Conservation (phyloP, 2,888 invertebrate genomes). For the Lasioglossum vierecki region DNA sequence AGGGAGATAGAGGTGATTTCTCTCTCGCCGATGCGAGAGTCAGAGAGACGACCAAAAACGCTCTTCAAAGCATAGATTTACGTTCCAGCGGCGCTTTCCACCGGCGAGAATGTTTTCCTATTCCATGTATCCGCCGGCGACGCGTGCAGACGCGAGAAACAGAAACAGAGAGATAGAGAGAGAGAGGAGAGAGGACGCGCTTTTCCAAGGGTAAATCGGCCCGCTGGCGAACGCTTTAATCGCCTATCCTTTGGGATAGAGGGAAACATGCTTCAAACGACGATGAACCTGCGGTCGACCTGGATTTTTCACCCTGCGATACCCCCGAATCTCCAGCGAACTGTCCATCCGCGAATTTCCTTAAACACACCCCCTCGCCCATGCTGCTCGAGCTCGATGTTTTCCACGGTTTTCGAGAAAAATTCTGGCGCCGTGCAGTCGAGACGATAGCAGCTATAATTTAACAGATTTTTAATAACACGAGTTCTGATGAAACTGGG, state of each 20-base stretch:
- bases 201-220: conserved; percentile 37
- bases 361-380: background rate
- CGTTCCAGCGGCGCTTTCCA: conserved; percentile 44
- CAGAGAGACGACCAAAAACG: conserved; percentile 53
- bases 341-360: background rate
- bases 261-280: conserved; percentile 31
- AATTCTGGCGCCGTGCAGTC: too few relatives aligned
- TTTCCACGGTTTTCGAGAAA: too few relatives aligned
- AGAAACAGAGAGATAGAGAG: too few relatives aligned
- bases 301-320: conserved; percentile 15
- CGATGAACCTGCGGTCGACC: conserved; percentile 39
- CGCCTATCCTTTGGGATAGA: conserved; percentile 31
- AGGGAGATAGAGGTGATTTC: conserved; percentile 6
- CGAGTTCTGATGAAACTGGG: too few relatives aligned
- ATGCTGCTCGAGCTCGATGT: too few relatives aligned
- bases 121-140: conserved; percentile 46
- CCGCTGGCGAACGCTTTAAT: conserved; percentile 46
- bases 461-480: too few relatives aligned
- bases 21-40: conserved; percentile 13
- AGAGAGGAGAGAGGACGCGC: background rate
- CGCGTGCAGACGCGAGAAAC: conserved; percentile 4
- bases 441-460: too few relatives aligned
- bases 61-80: conserved; percentile 67
- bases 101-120: conserved; percentile 60
- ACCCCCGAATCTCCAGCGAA: background rate